Conservation (phyloP, 2,888 invertebrate species). For the Polydrusus pterygomalis region DNA sequence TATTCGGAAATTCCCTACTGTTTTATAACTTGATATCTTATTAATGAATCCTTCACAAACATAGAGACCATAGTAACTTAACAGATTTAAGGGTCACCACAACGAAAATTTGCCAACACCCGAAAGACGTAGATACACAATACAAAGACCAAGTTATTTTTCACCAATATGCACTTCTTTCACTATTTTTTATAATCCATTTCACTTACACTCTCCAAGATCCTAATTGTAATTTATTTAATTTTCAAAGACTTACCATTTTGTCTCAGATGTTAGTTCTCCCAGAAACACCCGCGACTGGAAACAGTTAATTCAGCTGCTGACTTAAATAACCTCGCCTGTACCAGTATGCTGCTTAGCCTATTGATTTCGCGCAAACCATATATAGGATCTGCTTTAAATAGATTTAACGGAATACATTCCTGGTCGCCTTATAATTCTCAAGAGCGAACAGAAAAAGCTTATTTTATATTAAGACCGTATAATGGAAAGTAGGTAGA, state of each 20-base stretch:
- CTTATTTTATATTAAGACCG: background rate
- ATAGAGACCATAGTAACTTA: no score
- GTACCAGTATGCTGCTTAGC: constrained; percentile 50
- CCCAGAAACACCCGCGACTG: constrained; percentile 70
- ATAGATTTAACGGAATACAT: constrained; percentile 39
- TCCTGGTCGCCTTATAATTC: background rate
- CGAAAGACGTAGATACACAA: no score
- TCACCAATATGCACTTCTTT: background rate
- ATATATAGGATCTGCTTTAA: constrained; percentile 51
- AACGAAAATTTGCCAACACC: no score
- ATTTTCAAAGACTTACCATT: constrained; percentile 66
- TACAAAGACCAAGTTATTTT: no score
- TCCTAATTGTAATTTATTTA: background rate
- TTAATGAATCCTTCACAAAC: no score
- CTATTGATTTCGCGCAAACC: constrained; percentile 57
- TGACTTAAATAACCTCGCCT: constrained; percentile 68
- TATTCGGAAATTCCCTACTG: no score
- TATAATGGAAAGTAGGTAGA: no score
- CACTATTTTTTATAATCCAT: background rate
- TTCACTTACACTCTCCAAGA: background rate
- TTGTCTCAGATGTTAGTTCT: constrained; percentile 64
- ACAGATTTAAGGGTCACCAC: no score
- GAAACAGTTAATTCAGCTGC: constrained; percentile 53
- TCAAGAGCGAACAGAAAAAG: background rate
- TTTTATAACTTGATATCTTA: no score